Conservation (phyloP, 64 coral and sea anemone species). For the Montipora efflorescens region DNA sequence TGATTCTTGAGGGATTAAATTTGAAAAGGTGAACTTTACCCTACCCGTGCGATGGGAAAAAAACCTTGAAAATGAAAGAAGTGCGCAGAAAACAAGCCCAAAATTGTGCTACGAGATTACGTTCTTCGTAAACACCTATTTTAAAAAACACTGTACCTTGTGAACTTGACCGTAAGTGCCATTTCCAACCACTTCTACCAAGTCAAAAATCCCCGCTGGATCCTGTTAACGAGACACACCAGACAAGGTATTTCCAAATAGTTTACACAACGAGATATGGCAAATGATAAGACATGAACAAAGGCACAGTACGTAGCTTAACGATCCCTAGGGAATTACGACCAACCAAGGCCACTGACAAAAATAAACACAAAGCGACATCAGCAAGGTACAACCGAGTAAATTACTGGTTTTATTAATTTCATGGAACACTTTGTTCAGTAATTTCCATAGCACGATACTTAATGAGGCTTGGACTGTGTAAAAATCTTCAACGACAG, state of each 20-base stretch:
- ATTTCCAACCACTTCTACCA: constrained; percentile 99
- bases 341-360: too few relatives aligned
- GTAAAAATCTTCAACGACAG: not conserved
- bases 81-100: not conserved
- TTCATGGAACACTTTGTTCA: not conserved
- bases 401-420: not conserved
- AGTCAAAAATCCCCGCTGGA: constrained; percentile 97
- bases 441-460: not conserved
- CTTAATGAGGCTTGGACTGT: not conserved
- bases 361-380: not conserved
- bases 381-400: not conserved
- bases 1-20: not conserved
- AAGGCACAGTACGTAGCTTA: too few relatives aligned
- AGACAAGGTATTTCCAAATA: not conserved
- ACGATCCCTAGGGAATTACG: too few relatives aligned
- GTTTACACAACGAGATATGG: constrained; percentile 6
- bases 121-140: not conserved
- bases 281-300: too few relatives aligned
- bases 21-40: not conserved
- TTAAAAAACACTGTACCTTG: constrained; percentile 66
- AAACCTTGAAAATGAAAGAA: constrained; percentile 8
- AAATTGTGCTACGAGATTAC: not conserved
- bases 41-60: not conserved
- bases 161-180: constrained; percentile 99
- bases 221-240: constrained; percentile 62